phyloP scores from a whole-genome alignment of 1,140 invertebrate species.

The Halictus rubicundus region DNA sequence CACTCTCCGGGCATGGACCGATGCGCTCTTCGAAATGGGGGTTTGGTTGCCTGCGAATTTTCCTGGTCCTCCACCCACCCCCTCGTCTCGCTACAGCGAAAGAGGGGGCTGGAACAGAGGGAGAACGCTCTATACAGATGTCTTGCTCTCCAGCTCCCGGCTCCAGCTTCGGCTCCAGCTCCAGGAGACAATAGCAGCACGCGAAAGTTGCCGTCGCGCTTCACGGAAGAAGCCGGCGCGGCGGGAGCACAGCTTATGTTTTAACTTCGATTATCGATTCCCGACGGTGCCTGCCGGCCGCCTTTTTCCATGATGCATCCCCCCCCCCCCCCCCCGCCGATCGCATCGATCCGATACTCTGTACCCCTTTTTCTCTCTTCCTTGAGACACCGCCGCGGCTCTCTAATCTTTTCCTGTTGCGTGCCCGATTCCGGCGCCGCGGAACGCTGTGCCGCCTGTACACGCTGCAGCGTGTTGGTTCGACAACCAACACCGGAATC shows the following conservation, averaged over 20 bases:
- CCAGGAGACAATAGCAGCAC: slow-evolving; percentile 38
- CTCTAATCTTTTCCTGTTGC: slow-evolving; percentile 17
- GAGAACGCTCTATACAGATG: not conserved
- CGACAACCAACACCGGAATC: too few relatives aligned
- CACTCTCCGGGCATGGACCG: slow-evolving; percentile 62
- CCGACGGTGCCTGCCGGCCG: too few relatives aligned
- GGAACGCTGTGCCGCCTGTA: too few relatives aligned
- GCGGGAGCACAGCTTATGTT: slow-evolving; percentile 22
- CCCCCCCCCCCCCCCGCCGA: too few relatives aligned
- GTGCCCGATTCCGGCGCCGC: not conserved
- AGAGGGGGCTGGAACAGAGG: not conserved
- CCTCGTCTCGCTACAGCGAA: not conserved
- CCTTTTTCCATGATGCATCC: not conserved
- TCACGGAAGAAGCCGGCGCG: slow-evolving; percentile 10
- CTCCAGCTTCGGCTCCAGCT: too few relatives aligned
- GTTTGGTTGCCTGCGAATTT: slow-evolving; percentile 58
- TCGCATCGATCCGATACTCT: slow-evolving; percentile 6
- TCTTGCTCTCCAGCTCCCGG: too few relatives aligned
- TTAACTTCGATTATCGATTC: slow-evolving; percentile 41
- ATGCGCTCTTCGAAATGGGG: slow-evolving; percentile 53
- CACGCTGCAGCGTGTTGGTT: too few relatives aligned
- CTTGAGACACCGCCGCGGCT: too few relatives aligned
- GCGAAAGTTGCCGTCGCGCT: slow-evolving; percentile 43
- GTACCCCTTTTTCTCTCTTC: not conserved
- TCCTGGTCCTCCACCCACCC: slow-evolving; percentile 37